Evolutionary conservation across 1,140 invertebrate species (phyloP), one percentile per base, ranked within the genome.

Genomic region (Eriocheir sinensis): DNA sequence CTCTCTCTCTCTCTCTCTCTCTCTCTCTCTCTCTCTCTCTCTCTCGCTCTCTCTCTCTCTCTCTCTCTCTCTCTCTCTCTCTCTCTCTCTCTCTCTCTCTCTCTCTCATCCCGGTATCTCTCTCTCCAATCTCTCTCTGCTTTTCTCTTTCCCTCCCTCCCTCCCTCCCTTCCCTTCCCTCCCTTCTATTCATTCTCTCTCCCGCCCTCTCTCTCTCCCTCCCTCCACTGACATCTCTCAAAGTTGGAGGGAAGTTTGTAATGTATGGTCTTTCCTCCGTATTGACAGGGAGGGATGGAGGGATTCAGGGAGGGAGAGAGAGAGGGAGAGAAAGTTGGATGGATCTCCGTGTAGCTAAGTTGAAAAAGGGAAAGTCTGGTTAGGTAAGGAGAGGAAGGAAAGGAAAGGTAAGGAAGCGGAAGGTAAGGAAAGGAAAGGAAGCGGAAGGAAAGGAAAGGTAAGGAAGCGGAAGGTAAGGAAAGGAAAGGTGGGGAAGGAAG

Each of bases 1-100:
- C 60, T 72, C 60, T 72, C 60, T 72, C 60, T 72, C 60, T 72
- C 60, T 72, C 60, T 72, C 60, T 72, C 60, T 72, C 60, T 72
- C 60, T 72, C 60, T 72, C 60, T 72, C 60, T 72, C 60, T 72
- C 60, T 72, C 60, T 72, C 60, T 72, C 60, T 72, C 60, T 72
- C 60, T 72, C 53, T 48, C 44, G 15, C 15, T 15, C 15, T 15
- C 4, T 15, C 15, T 8, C 15, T 15, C 15, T 15, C 44, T 48
- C 15, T 15, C 44, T 4, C 4, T 48, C 44, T 72, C 53, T 27
- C 53, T 72, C 53, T 72, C 53, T 72, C 53, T 72, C 21, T 72
- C 53, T 72, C 53, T 72, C 53, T 27, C 53, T 72, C 53, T 27
- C 53, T 27, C 6, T 72, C 53, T 72, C 6, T n/a, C 60, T n/a